A percentile compares a stretch with the other conserved stretches of the same genome.
Conservation (phyloP, 2,797 vertebrate species). For the Poecilia wingei region DNA sequence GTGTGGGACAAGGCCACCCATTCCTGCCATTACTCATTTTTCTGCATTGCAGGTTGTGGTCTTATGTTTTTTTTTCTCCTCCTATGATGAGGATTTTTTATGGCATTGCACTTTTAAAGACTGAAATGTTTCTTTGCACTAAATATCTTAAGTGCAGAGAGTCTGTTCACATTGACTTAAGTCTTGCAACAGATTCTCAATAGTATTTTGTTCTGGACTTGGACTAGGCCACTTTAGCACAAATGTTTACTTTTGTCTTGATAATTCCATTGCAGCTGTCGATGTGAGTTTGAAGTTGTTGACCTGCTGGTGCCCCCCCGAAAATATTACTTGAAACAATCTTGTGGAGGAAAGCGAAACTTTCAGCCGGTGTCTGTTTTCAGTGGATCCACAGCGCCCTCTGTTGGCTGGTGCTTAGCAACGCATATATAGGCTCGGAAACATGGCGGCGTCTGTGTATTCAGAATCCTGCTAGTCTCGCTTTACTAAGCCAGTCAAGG, state of each 20-base stretch:
- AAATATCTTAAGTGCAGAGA: not conserved
- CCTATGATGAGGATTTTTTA: not conserved
- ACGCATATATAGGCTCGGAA: slow-evolving; percentile 32
- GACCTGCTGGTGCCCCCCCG: not conserved
- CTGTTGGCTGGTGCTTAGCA: not conserved
- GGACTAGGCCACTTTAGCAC: not conserved
- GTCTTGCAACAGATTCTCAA: not conserved
- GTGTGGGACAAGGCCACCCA: slow-evolving; percentile 45
- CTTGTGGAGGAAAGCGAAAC: not conserved
- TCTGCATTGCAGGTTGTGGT: not conserved
- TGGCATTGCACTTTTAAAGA: not conserved
- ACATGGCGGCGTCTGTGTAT: slow-evolving; percentile 55
- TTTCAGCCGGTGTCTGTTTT: not conserved
- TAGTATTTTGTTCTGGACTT: not conserved
- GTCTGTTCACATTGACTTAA: not conserved
- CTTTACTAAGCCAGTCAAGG: not conserved
- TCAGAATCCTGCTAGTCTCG: not conserved
- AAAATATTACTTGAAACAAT: not conserved
- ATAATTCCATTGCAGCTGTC: not conserved
- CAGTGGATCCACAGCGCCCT: slow-evolving; percentile 32
- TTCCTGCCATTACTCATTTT: slow-evolving; percentile 31
- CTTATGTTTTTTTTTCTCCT: not conserved
- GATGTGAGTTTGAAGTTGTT: not conserved
- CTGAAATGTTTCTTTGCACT: not conserved
- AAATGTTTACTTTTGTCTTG: not conserved